Evolutionary conservation across 2,797 vertebrate species (phyloP), one percentile per base, ranked within the genome.

Genomic region (Fistularia commersonii): DNA sequence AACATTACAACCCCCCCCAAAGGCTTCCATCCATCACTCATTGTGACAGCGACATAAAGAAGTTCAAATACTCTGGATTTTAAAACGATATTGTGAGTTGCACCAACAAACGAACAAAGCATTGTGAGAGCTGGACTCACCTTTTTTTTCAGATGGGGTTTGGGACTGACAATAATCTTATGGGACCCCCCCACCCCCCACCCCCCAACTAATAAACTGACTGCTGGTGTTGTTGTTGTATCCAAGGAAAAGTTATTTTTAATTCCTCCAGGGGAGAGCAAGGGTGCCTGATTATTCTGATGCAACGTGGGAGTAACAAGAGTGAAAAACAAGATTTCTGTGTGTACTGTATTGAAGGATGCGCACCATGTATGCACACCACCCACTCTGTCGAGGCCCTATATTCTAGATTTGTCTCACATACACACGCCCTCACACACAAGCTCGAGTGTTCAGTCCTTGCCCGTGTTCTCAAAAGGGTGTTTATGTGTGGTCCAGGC

Each of bases 401-500:
- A 33, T 61, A 51, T 59, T 74, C 55, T 62, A 32, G 61, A 50
- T 79, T 63, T 76, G 73, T 70, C 64, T 55, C 56, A 14, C 42
- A 9, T 12, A 8, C 34, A 41, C 48, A 61, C 56, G 51, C 55
- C 8, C 14, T 34, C n/a, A 8, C 51, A 44, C 57, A 62, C 52
- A 36, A 14, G 41, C 54, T 37, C 34, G 55, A 74, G 62, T 42
- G 51, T 60, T 57, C 51, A 38, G 62, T 65, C 68, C 52, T 55
- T 46, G 54, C 55, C 41, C 37, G 50, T 57, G 74, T 54, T 51
- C 51, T 77, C 76, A 68, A 48, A 55, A 68, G 58, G 71, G 78
- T 88, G 85, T 87, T 88, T 88, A 87, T 84, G 86, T 87, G 84
- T 86, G 84, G 79, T 81, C 79, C 76, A 51, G 69, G 72, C 66